Conservation (phyloP, 2,113 vertebrate genomes). For the Columba livia region DNA sequence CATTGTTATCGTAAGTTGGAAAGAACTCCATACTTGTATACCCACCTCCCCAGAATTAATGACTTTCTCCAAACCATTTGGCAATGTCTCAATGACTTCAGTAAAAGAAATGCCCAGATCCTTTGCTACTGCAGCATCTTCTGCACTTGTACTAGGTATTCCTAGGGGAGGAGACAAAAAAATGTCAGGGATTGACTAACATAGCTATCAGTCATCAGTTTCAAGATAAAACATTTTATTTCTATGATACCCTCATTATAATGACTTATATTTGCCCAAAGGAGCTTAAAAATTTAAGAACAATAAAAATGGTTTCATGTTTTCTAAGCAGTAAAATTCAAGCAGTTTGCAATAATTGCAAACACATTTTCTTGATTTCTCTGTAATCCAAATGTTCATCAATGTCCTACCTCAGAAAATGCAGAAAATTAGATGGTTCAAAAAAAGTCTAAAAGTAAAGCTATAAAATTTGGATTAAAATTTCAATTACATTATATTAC, state of each 20-base stretch:
- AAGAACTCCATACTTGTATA: neutral
- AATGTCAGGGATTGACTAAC: neutral
- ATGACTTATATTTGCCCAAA: neutral
- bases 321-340: neutral
- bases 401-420: neutral
- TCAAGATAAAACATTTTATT: neutral
- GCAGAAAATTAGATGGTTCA: neutral
- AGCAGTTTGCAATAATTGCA: neutral
- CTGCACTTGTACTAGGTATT: constrained; percentile 83
- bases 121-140: constrained; percentile 80
- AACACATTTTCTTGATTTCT: neutral
- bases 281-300: neutral
- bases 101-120: constrained; percentile 80
- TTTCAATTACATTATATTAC: neutral
- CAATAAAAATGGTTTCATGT: neutral
- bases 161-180: constrained; percentile 65
- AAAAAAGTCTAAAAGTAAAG: neutral
- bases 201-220: neutral
- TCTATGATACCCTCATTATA: neutral
- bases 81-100: constrained; percentile 76
- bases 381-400: neutral
- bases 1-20: neutral
- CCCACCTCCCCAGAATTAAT: constrained; percentile 87
- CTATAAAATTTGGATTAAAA: neutral
- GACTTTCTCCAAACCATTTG: constrained; percentile 82